Base-by-base conservation (phyloP, 2,113 vertebrate species). In the Australoheros scitulus region DNA sequence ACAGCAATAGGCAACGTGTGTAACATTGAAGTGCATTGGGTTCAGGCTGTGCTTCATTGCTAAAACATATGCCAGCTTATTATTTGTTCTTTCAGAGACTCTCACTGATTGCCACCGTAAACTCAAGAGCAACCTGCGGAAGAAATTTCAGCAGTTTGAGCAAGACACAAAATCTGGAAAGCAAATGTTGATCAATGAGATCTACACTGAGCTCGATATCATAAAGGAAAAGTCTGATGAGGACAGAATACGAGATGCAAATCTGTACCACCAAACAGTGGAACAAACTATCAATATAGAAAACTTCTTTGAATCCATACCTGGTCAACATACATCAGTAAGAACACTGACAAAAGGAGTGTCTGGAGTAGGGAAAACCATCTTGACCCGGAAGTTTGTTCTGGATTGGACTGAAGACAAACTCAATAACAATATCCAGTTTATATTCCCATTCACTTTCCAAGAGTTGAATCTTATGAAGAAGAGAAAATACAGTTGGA, bases 341-440 rank as follows among this genome's bases (percentile, higher is more conserved):
- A 55, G n/a, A 18, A 2, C 55, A 8, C 6, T 83, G 61, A 78
- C 57, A 7, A 78, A 55, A 47, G 74, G 74, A 9, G 52, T 17
- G 17, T 24, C 50, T 20, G 80, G 80, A 15, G 43, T 64, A 38
- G 79, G 79, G n/a, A 81, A 80, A 80, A 80, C 80, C n/a, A 11
- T 76, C 10, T 3, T 64, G 14, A 75, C 58, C 36, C 68, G 1
- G 32, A 83, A 68, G 61, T 22, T 83, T n/a, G 18, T 24, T 32
- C 9, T 83, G 14, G 61, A 83, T 11, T 82, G 81, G 81, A 20
- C 74, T 10, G 36, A 77, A 36, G 74, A 41, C 36, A 76, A 77
- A 58, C 36, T 36, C 20, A 26, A 26, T 26, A 26, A 26, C 26
- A 26, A 3, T 26, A 26, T 26, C 26, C 26, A 26, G 26, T 26